Base-by-base conservation (phyloP, 2,888 invertebrate genomes). In the Lithophane socia region DNA sequence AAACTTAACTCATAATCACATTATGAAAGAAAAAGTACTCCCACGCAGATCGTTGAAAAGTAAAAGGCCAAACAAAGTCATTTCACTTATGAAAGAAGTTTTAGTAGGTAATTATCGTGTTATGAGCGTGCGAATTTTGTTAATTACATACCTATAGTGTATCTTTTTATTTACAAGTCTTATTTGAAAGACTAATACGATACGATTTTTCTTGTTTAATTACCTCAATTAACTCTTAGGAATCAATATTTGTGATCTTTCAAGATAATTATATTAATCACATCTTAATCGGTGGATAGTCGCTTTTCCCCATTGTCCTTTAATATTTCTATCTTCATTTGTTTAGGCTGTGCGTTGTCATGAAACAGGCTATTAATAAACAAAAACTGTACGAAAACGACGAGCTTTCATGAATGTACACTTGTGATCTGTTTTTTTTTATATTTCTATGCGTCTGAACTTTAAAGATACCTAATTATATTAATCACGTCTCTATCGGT, bases 41-140 rank as follows among this genome's bases (percentile, higher is more conserved):
- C 66, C 86, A 87, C 86, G 77, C 77, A 86, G 37, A n/a, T 78
- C 47, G 60, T 79, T 63, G 86, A 80, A 73, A 76, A 42, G 74
- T 69, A 80, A 85, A 82, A 77, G 77, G 80, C 10, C 52, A 75
- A 78, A 85, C 67, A 75, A 75, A 67, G 29, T 70, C 0, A 75
- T 79, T 75, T 81, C 74, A 49, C 67, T 65, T 44, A 7, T 10
- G 44, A n/a, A 49, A 24, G 7, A 70, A 54, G 18, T 58, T 52
- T 56, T 67, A 3, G 56, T n/a, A n/a, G n/a, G n/a, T 82, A 44
- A 56, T 61, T 12, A 56, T 77, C 42, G 2, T 18, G 29, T 24
- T 4, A 58, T 16, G 37, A 63, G 29, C 67, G 49, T 73, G 71
- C 9, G 76, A 75, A 67, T 52, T 85, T 56, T 7, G 21, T 37